These are phyloP conservation scores for Loris lydekkerianus DNA, from an alignment of 2,797 vertebrate genomes.

Conservation along the genomic window DNA sequence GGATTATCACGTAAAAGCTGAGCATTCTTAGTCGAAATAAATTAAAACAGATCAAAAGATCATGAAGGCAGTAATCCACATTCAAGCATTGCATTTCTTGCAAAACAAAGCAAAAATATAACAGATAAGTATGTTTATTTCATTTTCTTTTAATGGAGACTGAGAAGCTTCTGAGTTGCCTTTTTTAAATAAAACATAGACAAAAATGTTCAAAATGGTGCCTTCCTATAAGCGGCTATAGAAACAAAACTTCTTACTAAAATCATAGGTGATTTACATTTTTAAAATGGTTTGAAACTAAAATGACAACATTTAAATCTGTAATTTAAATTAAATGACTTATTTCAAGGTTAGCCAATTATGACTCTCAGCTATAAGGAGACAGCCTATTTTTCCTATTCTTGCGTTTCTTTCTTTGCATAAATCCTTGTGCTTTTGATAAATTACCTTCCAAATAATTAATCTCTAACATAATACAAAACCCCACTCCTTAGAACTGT, in stretches of 20 bases:
- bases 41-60: not conserved
- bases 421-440: not conserved
- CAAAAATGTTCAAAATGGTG: not conserved
- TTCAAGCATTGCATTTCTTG: not conserved
- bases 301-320: not conserved
- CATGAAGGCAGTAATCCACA: not conserved
- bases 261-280: not conserved
- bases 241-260: slow-evolving; percentile 21
- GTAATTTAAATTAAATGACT: not conserved
- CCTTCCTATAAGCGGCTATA: not conserved
- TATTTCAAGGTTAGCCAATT: not conserved
- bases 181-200: not conserved
- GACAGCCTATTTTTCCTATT: not conserved
- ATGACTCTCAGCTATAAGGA: not conserved
- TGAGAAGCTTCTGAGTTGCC: not conserved
- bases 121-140: not conserved
- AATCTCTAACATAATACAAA: slow-evolving; percentile 4
- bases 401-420: not conserved
- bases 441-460: not conserved
- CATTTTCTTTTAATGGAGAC: not conserved
- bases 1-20: not conserved
- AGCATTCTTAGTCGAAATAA: slow-evolving; percentile 16
- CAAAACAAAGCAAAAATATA: not conserved
- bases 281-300: not conserved
- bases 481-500: not conserved